phyloP scores from a whole-genome alignment of 1,140 invertebrate species.

The Formica exsecta region DNA sequence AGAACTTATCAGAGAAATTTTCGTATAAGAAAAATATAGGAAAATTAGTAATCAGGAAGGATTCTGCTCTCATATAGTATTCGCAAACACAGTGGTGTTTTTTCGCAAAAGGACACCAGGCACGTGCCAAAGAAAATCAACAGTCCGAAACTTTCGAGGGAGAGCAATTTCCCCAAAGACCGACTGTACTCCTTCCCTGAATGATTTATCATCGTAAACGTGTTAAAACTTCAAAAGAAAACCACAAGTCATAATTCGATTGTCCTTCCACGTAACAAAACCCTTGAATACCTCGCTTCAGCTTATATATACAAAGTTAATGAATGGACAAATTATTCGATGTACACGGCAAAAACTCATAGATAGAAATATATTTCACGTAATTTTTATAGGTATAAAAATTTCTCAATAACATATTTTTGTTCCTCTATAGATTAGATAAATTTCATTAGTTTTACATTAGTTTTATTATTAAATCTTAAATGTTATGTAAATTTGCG shows the following conservation, averaged over 20 bases:
- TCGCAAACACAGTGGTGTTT: background rate
- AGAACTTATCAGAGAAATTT: background rate
- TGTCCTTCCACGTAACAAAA: background rate
- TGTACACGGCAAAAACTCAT: background rate
- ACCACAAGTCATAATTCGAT: background rate
- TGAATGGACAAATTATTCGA: background rate
- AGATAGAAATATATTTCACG: background rate
- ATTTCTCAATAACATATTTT: background rate
- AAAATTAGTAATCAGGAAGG: background rate
- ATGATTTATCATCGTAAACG: constrained; percentile 30
- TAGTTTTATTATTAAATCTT: constrained; percentile 2
- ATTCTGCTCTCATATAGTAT: background rate
- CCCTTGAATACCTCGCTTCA: background rate
- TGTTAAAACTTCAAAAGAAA: constrained; percentile 5
- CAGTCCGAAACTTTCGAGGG: background rate
- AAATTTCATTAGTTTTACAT: background rate
- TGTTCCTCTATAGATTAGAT: background rate
- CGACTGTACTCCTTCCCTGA: background rate
- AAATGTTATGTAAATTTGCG: constrained; percentile 22
- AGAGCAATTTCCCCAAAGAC: constrained; percentile 25
- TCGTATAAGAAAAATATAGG: background rate
- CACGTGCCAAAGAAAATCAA: constrained; percentile 5
- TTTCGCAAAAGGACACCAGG: background rate
- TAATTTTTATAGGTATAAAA: background rate
- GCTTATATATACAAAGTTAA: background rate